phyloP scores from a whole-genome alignment of 2,888 invertebrate species.

The Ophion ellenae region DNA sequence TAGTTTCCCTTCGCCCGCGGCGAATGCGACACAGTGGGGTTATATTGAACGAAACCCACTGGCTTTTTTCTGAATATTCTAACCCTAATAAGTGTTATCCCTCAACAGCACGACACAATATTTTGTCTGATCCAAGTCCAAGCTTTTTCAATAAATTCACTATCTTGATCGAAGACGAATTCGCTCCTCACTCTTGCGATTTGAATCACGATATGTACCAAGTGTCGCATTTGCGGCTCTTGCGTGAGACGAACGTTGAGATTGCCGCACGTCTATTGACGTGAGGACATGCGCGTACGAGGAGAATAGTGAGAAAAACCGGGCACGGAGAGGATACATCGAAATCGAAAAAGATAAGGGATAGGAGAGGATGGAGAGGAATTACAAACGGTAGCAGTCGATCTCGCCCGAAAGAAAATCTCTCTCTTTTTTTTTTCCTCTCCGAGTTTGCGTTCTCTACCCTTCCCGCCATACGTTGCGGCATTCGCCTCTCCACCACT shows the following conservation, averaged over 20 bases:
- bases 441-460: slow-evolving; percentile 24
- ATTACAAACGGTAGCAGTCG: slow-evolving; percentile 65
- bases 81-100: neutral
- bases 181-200: slow-evolving; percentile 47
- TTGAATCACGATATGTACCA: slow-evolving; percentile 61
- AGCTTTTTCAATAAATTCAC: slow-evolving; percentile 9
- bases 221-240: slow-evolving; percentile 37
- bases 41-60: neutral
- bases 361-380: slow-evolving; percentile 49
- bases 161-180: slow-evolving; percentile 30
- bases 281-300: neutral
- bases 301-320: neutral
- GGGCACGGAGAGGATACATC: neutral
- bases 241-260: slow-evolving; percentile 22
- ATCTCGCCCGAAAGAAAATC: slow-evolving; percentile 60
- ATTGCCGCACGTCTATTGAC: slow-evolving; percentile 10
- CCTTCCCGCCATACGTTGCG: slow-evolving; percentile 38
- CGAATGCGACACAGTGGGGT: too few species aligned
- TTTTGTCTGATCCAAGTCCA: neutral
- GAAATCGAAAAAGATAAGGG: slow-evolving; percentile 24
- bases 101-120: neutral
- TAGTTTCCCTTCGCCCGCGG: too few species aligned
- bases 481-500: slow-evolving; percentile 65
- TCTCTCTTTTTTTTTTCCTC: slow-evolving; percentile 24
- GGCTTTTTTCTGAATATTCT: neutral